Evolutionary conservation across 2,888 invertebrate species (phyloP), one percentile per base, ranked within the genome.

Genomic region (Habroteleia sp.): DNA sequence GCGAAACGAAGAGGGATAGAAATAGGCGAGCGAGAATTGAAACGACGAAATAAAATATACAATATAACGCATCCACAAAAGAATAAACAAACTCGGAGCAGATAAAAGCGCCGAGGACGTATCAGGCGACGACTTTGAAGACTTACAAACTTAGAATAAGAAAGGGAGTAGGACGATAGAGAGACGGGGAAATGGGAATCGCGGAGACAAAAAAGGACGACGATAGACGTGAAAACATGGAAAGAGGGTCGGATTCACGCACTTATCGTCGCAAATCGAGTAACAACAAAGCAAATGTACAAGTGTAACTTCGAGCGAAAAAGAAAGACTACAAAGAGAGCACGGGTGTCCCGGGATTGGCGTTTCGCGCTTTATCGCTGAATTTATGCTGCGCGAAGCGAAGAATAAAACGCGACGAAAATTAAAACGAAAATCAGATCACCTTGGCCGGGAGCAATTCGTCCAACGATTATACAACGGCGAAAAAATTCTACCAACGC

Each of bases 211-310:
- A 35, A 60, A 31, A 31, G 39, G 6, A 42, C 17, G 29, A 37
- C 16, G 37, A 48, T 48, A 35, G 48, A 50, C 5, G 33, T 20
- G 20, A 25, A 39, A 25, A 8, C 7, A 20, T 16, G 46, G 37
- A 41, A 41, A 29, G 33, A 41, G 17, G 31, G 41, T 50, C 48
- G 50, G 42, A 58, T 58, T 65, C 39, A 41, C 60, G 66, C 73
- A 60, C 60, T 60, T 65, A 65, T 66, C 66, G 58, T 72, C 58
- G 48, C 27, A 66, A 65, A 71, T 71, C 65, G 46, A 52, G 65
- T 66, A 72, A 65, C 71, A 66, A 73, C 62, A 60, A 72, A 66
- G 75, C 75, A 71, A 75, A 75, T 66, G 71, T 62, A 75, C 66
- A 66, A 54, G 50, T n/a, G n/a, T 54, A 71, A 60, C 37, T 69